These are phyloP conservation scores for Sarcophaga rosellei DNA, from an alignment of 2,888 invertebrate genomes.

Conservation along the genomic window DNA sequence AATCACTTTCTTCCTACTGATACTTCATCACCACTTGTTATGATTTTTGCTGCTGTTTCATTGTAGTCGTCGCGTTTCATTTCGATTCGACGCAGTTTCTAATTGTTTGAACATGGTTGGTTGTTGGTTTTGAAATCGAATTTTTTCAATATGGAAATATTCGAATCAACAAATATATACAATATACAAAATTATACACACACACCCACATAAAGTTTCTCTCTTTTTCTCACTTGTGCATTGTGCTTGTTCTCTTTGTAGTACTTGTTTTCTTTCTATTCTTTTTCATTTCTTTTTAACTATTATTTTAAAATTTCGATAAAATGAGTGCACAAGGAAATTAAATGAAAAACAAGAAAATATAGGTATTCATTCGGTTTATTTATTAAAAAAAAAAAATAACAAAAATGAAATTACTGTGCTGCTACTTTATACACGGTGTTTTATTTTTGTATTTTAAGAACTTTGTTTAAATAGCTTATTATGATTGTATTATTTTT, in stretches of 20 bases:
- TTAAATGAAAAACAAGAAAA: conserved; percentile 27
- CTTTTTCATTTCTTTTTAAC: conserved; percentile 26
- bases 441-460: neutral
- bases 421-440: conserved; percentile 5
- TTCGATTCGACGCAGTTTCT: conserved; percentile 66
- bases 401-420: too few species aligned
- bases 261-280: neutral
- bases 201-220: conserved; percentile 7
- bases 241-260: neutral
- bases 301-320: conserved; percentile 54
- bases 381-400: neutral
- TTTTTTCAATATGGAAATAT: conserved; percentile 66
- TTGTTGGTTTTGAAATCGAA: conserved; percentile 57
- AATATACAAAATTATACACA: neutral
- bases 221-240: conserved; percentile 7
- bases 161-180: conserved; percentile 43
- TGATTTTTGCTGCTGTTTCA: neutral
- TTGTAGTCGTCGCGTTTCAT: conserved; percentile 48
- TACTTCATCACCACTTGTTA: conserved; percentile 40
- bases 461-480: too few species aligned
- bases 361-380: neutral
- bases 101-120: conserved; percentile 44
- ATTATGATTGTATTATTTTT: too few species aligned
- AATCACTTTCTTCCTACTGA: conserved; percentile 1
- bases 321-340: conserved; percentile 11